phyloP scores from a whole-genome alignment of 64 coral and sea anemone species.

The Cladopsammia gracilis region DNA sequence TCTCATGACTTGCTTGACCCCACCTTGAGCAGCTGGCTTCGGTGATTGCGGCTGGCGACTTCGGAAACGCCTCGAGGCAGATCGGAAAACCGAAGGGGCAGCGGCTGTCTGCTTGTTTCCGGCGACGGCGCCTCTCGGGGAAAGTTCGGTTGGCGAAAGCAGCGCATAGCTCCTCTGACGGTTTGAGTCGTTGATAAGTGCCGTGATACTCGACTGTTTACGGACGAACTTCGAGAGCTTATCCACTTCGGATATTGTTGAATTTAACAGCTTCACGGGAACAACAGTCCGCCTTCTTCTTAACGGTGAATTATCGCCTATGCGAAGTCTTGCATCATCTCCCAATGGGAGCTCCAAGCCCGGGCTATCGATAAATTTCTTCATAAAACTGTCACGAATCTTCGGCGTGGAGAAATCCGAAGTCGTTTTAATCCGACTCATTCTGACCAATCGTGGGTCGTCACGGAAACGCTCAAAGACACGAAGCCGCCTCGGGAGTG shows the following conservation, averaged over 20 bases:
- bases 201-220: conserved; percentile 92
- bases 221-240: conserved; percentile 82
- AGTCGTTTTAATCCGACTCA: conserved; percentile 85
- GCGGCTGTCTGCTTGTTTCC: conserved; percentile 31
- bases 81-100: conserved; percentile 58
- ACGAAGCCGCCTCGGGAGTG: conserved; percentile 83
- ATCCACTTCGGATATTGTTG: conserved; percentile 85
- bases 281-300: conserved; percentile 37
- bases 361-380: conserved; percentile 81
- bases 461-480: conserved; percentile 95
- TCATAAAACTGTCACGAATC: conserved; percentile 99
- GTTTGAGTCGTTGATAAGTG: conserved; percentile 86
- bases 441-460: conserved; percentile 87
- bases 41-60: conserved; percentile 46
- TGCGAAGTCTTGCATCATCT: conserved; percentile 19
- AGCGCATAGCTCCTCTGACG: conserved; percentile 78
- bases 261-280: conserved; percentile 84
- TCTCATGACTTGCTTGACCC: conserved; percentile 35
- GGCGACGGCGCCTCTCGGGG: conserved; percentile 22
- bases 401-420: conserved; percentile 93
- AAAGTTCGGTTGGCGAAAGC: conserved; percentile 81
- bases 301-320: conserved; percentile 21
- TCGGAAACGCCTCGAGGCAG: conserved; percentile 83
- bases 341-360: conserved; percentile 26
- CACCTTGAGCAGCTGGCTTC: conserved; percentile 37